A percentile compares a stretch with the other conserved stretches of the same genome.
phyloP scores from a whole-genome alignment of 2,113 vertebrate genomes.

The Callorhinus ursinus region DNA sequence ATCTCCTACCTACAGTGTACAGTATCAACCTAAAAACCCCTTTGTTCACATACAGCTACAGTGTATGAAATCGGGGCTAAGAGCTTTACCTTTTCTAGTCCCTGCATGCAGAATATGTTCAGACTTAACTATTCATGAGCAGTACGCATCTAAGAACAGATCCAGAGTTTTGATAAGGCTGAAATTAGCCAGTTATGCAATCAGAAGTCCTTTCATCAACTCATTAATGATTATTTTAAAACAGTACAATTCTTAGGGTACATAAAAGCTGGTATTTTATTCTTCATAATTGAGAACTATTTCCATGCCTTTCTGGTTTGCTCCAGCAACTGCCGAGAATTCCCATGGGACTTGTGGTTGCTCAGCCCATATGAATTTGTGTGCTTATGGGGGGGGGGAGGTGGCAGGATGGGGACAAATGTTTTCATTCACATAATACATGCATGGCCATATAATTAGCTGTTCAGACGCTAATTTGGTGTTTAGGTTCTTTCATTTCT shows the following conservation, averaged over 20 bases:
- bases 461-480: slow-evolving; percentile 3
- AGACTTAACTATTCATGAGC: not conserved
- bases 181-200: not conserved
- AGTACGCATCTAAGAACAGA: not conserved
- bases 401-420: not conserved
- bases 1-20: not conserved
- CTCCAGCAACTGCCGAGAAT: not conserved
- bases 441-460: not conserved
- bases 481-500: not conserved
- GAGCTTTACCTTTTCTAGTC: not conserved
- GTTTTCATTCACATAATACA: slow-evolving; percentile 34
- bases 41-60: slow-evolving; percentile 43
- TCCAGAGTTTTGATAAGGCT: not conserved
- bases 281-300: not conserved
- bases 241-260: not conserved
- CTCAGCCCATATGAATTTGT: not conserved
- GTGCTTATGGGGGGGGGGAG: not conserved
- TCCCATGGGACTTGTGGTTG: not conserved
- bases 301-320: not conserved
- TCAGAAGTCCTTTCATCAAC: slow-evolving; percentile 44
- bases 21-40: not conserved
- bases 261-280: not conserved
- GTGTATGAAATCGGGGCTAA: not conserved
- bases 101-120: not conserved
- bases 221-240: slow-evolving; percentile 34